These are phyloP conservation scores for Apamea monoglypha DNA, from an alignment of 2,888 invertebrate genomes.

Conservation along the genomic window DNA sequence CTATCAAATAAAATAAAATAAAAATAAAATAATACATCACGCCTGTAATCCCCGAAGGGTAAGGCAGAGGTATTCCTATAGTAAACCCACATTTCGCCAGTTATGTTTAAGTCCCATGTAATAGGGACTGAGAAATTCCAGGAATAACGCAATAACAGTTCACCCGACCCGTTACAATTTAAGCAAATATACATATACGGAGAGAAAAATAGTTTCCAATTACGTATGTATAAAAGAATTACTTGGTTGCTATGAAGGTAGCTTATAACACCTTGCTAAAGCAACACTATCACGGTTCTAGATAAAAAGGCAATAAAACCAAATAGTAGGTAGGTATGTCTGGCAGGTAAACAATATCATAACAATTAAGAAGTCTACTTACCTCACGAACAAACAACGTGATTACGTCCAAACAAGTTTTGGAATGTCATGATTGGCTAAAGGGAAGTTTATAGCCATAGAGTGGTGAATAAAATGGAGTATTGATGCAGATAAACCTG, in stretches of 20 bases:
- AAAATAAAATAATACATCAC: too few relatives aligned
- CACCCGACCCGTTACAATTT: neutral
- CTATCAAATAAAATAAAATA: too few relatives aligned
- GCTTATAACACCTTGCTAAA: neutral
- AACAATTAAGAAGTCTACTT: conserved; percentile 42
- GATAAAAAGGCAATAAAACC: conserved; percentile 32
- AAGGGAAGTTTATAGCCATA: neutral
- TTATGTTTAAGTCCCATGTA: neutral
- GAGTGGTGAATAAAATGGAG: conserved; percentile 29
- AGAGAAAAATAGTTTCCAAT: neutral
- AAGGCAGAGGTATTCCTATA: neutral
- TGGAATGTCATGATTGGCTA: conserved; percentile 19
- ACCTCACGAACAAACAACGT: conserved; percentile 54
- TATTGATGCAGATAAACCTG: neutral
- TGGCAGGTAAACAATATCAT: conserved; percentile 59
- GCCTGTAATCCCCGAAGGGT: too few relatives aligned
- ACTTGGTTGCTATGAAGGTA: neutral
- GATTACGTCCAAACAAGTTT: conserved; percentile 45
- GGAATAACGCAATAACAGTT: neutral
- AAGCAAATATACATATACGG: neutral
- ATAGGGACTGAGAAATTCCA: neutral
- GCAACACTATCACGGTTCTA: conserved; percentile 17
- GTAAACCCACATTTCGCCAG: neutral
- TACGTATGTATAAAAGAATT: neutral
- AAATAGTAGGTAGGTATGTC: conserved; percentile 11